Evolutionary conservation across 2,797 vertebrate species (phyloP).

Genomic region (Sitta carolinensis): DNA sequence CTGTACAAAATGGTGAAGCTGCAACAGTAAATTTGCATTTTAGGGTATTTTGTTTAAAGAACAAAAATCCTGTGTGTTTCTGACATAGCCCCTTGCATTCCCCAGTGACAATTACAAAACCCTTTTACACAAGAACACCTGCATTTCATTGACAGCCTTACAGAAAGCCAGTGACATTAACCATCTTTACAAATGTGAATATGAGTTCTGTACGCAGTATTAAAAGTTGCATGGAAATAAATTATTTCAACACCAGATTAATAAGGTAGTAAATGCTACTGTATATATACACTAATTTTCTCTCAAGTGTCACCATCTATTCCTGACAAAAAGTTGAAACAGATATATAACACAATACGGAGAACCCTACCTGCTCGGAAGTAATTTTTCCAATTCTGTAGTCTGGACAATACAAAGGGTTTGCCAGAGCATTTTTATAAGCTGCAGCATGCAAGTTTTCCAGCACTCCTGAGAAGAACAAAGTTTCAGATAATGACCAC

Average conservation of each 20-base stretch:
- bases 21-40: constrained; percentile 42
- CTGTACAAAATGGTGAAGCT: constrained; percentile 93
- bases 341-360: not conserved
- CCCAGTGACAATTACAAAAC: not conserved
- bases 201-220: not conserved
- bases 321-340: not conserved
- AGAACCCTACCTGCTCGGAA: constrained; percentile 83
- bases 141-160: not conserved
- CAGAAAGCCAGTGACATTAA: not conserved
- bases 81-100: not conserved
- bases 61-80: not conserved
- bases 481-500: not conserved
- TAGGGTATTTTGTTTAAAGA: not conserved
- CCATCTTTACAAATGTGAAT: not conserved
- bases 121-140: not conserved
- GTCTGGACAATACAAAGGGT: constrained; percentile 93
- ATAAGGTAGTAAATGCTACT: not conserved
- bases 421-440: constrained; percentile 89
- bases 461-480: constrained; percentile 78
- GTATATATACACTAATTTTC: not conserved
- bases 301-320: not conserved
- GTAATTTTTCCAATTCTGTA: constrained; percentile 88
- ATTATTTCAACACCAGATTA: not conserved
- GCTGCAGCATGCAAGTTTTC: constrained; percentile 90
- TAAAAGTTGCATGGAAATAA: not conserved